Conservation (phyloP, 2,888 invertebrate species). For the Drosophila peninsularis region DNA sequence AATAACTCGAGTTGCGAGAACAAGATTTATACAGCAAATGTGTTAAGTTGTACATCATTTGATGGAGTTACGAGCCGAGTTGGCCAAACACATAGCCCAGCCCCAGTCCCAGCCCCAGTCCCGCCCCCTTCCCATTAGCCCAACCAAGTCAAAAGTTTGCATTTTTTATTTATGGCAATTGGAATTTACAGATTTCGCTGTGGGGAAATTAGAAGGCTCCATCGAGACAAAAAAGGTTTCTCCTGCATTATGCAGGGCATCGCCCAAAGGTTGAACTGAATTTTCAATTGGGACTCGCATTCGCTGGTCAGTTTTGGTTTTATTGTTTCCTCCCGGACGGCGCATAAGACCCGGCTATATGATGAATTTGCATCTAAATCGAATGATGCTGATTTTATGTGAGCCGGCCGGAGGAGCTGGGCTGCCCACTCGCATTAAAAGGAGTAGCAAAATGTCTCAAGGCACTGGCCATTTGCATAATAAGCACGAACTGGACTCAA, state of each 20-base stretch:
- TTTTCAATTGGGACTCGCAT: conserved; percentile 43
- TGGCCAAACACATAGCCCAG: conserved; percentile 16
- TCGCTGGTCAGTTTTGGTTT: conserved; percentile 47
- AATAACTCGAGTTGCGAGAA: conserved; percentile 77
- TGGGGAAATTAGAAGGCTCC: conserved; percentile 14
- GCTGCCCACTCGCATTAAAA: conserved; percentile 60
- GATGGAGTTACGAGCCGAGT: conserved; percentile 76
- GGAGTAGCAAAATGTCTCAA: conserved; percentile 54
- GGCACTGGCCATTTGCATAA: conserved; percentile 80
- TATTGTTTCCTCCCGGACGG: conserved; percentile 57
- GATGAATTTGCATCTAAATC: conserved; percentile 85
- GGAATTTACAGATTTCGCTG: conserved; percentile 68
- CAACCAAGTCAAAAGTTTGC: conserved; percentile 37
- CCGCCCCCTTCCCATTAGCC: no score
- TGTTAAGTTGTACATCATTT: conserved; percentile 83
- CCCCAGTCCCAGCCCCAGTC: no score
- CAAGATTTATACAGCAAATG: conserved; percentile 82
- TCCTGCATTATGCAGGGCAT: conserved; percentile 58
- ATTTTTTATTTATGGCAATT: conserved; percentile 72
- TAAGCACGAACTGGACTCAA: conserved; percentile 70
- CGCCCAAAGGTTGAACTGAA: conserved; percentile 36
- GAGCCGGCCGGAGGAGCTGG: neutral
- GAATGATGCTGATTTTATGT: conserved; percentile 59
- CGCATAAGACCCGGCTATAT: conserved; percentile 68
- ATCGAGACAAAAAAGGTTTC: neutral